These are phyloP conservation scores for Pseudomyrmex sp. DNA, from an alignment of 1,140 invertebrate genomes.

Conservation along the genomic window DNA sequence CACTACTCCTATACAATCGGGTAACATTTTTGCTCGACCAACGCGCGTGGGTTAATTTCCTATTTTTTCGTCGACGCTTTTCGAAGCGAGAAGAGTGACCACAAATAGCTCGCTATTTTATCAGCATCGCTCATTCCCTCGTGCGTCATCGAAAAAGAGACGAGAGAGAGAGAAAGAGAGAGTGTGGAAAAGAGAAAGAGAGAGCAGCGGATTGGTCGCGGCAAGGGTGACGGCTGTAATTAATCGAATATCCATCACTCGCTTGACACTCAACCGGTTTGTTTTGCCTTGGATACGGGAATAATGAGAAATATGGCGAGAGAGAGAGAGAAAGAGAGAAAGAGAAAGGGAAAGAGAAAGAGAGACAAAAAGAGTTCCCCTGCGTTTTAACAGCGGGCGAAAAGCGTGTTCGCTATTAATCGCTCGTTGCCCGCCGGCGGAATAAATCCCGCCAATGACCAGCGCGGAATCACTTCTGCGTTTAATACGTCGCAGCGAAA, in stretches of 20 bases:
- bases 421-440: constrained; percentile 35
- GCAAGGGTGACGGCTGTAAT: constrained; percentile 41
- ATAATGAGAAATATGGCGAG: constrained; percentile 39
- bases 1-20: background rate
- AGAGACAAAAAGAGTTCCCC: background rate
- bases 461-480: background rate
- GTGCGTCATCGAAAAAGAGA: constrained; percentile 32
- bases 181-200: background rate
- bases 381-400: constrained; percentile 32
- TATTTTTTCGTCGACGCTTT: constrained; percentile 43
- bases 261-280: constrained; percentile 33
- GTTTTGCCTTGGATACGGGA: constrained; percentile 45
- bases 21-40: constrained; percentile 67
- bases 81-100: constrained; percentile 35
- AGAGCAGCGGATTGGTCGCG: background rate
- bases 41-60: constrained; percentile 61
- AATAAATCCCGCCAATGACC: constrained; percentile 46
- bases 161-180: background rate
- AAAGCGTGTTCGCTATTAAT: constrained; percentile 47
- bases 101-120: constrained; percentile 59
- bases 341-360: too few relatives aligned
- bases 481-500: background rate
- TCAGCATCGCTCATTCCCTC: constrained; percentile 41
- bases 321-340: too few relatives aligned
- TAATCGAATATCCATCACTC: constrained; percentile 65